These are phyloP conservation scores for Tricholauxania praeusta DNA, from an alignment of 2,888 invertebrate species.

Conservation along the genomic window DNA sequence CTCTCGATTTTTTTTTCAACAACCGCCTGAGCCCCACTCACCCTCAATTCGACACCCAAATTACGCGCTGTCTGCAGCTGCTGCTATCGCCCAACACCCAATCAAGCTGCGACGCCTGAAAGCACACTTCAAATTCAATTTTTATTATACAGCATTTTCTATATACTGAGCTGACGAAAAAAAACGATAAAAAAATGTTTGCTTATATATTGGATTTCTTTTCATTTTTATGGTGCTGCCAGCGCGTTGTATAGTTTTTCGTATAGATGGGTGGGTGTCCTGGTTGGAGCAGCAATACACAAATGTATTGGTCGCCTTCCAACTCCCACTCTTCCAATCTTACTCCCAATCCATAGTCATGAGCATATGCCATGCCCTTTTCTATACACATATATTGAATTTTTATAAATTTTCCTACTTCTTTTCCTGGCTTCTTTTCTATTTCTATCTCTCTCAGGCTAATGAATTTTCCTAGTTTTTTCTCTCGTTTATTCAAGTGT, in stretches of 20 bases:
- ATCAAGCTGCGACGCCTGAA: constrained; percentile 34
- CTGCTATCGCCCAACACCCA: constrained; percentile 25
- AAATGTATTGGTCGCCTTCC: background rate
- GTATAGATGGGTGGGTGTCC: background rate
- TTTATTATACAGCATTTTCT: constrained; percentile 33
- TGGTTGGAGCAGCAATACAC: background rate
- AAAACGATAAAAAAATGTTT: constrained; percentile 13
- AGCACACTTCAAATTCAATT: constrained; percentile 34
- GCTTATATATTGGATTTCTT: constrained; percentile 47
- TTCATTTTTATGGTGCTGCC: constrained; percentile 45
- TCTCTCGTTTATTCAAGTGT: constrained; percentile 4
- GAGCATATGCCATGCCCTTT: constrained; percentile 51
- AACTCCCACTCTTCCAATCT: too few relatives aligned
- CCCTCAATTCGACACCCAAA: constrained; percentile 26
- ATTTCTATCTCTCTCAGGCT: constrained; percentile 4
- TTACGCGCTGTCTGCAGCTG: background rate
- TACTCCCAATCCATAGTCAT: too few relatives aligned
- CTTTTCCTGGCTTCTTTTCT: constrained; percentile 23
- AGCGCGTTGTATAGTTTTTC: constrained; percentile 25
- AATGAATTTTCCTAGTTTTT: background rate
- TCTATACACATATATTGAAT: constrained; percentile 38
- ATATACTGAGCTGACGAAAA: background rate
- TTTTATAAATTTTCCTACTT: constrained; percentile 31
- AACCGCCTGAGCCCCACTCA: background rate
- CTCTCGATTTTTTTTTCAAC: constrained; percentile 59